Evolutionary conservation across 2,888 invertebrate species (phyloP).

Genomic region (Drosophila pseudotalamancana): DNA sequence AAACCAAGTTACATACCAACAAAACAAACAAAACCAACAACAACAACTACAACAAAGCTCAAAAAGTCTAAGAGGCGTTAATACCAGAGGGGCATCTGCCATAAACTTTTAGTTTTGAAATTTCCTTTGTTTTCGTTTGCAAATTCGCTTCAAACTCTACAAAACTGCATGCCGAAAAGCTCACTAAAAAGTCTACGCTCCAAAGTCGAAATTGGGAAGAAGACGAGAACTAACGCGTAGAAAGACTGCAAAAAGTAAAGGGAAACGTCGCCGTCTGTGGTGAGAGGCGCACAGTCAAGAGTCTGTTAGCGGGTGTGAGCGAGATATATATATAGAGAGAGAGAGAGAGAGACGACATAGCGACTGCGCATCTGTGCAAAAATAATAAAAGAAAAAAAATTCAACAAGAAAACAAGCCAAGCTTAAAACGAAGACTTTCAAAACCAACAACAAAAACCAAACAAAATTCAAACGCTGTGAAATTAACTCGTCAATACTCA

Average conservation of each 20-base stretch:
- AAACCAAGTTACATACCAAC: slow-evolving; percentile 54
- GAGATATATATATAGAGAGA: slow-evolving; percentile 19
- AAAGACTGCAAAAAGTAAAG: slow-evolving; percentile 17
- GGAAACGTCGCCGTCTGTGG: slow-evolving; percentile 30
- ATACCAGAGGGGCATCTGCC: slow-evolving; percentile 64
- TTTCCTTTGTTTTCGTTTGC: slow-evolving; percentile 70
- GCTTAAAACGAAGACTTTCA: slow-evolving; percentile 77
- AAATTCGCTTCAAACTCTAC: slow-evolving; percentile 45
- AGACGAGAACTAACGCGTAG: slow-evolving; percentile 35
- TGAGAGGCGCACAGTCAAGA: slow-evolving; percentile 18
- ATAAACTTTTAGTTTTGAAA: slow-evolving; percentile 69
- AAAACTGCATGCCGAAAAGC: slow-evolving; percentile 35
- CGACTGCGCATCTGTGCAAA: slow-evolving; percentile 69
- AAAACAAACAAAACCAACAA: slow-evolving; percentile 51
- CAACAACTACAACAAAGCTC: slow-evolving; percentile 66
- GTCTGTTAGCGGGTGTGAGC: slow-evolving; percentile 37
- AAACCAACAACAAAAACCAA: slow-evolving; percentile 68
- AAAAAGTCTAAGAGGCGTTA: slow-evolving; percentile 69
- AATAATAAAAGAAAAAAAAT: slow-evolving; percentile 39
- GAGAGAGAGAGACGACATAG: slow-evolving; percentile 51
- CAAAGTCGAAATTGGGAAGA: slow-evolving; percentile 20
- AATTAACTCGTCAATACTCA: slow-evolving; percentile 80
- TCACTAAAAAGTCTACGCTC: slow-evolving; percentile 42
- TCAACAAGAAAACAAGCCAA: slow-evolving; percentile 68
- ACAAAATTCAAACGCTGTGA: slow-evolving; percentile 77